Conservation (phyloP, 2,113 vertebrate species). For the Antidorcas marsupialis region DNA sequence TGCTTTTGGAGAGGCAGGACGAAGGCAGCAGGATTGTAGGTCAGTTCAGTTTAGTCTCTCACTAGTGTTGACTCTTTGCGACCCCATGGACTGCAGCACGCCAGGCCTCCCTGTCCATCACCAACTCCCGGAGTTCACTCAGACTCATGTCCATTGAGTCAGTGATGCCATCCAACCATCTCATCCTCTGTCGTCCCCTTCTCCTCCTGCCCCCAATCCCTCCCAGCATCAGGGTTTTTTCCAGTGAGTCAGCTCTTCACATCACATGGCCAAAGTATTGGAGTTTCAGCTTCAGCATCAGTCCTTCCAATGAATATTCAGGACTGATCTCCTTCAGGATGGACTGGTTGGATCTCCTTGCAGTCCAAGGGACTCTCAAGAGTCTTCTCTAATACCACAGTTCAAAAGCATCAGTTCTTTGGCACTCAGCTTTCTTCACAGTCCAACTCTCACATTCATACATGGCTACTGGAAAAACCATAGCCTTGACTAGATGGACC, state of each 20-base stretch:
- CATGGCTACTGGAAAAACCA: neutral
- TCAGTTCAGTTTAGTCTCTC: neutral
- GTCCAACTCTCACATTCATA: neutral
- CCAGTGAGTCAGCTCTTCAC: neutral
- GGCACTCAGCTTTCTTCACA: rapidly evolving
- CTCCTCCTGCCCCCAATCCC: neutral
- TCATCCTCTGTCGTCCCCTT: rapidly evolving
- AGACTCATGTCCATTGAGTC: neutral
- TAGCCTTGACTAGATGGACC: neutral
- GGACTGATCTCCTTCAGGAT: too few relatives aligned
- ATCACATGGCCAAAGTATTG: neutral
- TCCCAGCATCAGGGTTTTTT: neutral
- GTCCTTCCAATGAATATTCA: neutral
- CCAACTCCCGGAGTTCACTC: neutral
- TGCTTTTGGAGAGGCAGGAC: neutral
- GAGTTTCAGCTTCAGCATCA: neutral
- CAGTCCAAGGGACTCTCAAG: neutral
- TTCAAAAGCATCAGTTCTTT: neutral
- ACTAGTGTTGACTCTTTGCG: rapidly evolving
- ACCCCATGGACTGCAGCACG: neutral
- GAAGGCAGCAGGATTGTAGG: neutral
- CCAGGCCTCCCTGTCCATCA: neutral
- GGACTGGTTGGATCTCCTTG: neutral
- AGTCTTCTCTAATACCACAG: neutral
- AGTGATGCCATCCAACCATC: neutral